Conservation (phyloP, 2,888 invertebrate species). For the Pristionchus arcanus region DNA sequence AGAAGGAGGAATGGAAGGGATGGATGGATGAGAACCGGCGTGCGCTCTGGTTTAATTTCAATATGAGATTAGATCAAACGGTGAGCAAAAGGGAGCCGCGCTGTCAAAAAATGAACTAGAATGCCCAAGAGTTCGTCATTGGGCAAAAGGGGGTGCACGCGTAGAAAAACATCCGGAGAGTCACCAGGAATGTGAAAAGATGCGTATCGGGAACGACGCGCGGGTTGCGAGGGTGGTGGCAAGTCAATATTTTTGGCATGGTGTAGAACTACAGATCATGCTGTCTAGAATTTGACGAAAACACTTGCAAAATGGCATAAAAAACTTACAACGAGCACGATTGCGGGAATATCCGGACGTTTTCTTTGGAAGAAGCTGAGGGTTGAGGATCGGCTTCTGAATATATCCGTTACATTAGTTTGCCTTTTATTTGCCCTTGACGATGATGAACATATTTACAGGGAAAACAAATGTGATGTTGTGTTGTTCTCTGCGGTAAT, state of each 20-base stretch:
- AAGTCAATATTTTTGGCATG: neutral
- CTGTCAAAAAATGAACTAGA: neutral
- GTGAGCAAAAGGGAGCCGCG: neutral
- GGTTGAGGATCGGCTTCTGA: neutral
- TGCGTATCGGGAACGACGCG: neutral
- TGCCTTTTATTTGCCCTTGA: too few relatives aligned
- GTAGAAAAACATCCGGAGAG: neutral
- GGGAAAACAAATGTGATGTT: too few relatives aligned
- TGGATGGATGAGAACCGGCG: neutral
- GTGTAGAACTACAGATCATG: neutral
- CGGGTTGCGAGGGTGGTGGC: constrained; percentile 2
- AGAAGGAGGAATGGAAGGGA: neutral
- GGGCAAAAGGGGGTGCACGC: neutral
- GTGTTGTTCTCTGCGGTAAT: neutral
- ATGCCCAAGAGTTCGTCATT: neutral
- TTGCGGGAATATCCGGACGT: neutral
- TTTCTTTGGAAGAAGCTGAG: neutral
- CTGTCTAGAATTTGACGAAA: neutral
- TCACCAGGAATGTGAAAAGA: constrained; percentile 5
- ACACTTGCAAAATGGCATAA: too few relatives aligned
- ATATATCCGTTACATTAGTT: neutral
- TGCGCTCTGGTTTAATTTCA: neutral
- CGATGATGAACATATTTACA: too few relatives aligned
- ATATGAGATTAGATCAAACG: neutral
- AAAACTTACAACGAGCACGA: neutral